Evolutionary conservation across 1,140 invertebrate genomes (phyloP), one percentile per base, ranked within the genome.

Genomic region (Micrasema longulum): DNA sequence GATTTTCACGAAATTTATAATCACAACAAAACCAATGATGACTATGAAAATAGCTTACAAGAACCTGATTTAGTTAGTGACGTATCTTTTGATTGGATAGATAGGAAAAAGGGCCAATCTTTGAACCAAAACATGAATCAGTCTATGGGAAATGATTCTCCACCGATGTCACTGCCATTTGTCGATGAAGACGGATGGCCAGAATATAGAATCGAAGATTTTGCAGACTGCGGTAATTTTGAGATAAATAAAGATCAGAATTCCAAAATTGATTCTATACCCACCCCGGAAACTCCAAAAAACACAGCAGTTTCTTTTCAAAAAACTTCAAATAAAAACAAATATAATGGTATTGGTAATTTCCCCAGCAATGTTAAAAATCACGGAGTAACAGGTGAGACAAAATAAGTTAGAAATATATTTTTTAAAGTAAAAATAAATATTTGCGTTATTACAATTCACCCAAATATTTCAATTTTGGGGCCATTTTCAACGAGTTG

Each of bases 281-380:
- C n/a, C n/a, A n/a, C n/a, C n/a, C n/a, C n/a, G n/a, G n/a, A n/a
- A n/a, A n/a, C n/a, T n/a, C n/a, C n/a, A n/a, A n/a, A n/a, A n/a
- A n/a, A n/a, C 16, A 45, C 11, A 45, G 4, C 41, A 45, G 41
- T n/a, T n/a, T n/a, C n/a, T n/a, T n/a, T n/a, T n/a, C n/a, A n/a
- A n/a, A n/a, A n/a, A n/a, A n/a, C n/a, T n/a, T n/a, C n/a, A n/a
- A n/a, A n/a, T n/a, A n/a, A n/a, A n/a, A n/a, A n/a, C n/a, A n/a
- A n/a, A n/a, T n/a, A n/a, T 9, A 38, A 16, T 3, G 41, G 35
- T 38, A 84, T 84, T 73, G 90, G 89, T 0, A 86, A 88, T 69
- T 93, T 93, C 77, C 86, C 88, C 76, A 88, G 88, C 0, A 87
- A 91, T 76, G 89, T 91, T 23, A 87, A 88, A 76, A 94, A 95